Base-by-base conservation (phyloP, 1,140 invertebrate genomes). In the Drosophila nasuta region DNA sequence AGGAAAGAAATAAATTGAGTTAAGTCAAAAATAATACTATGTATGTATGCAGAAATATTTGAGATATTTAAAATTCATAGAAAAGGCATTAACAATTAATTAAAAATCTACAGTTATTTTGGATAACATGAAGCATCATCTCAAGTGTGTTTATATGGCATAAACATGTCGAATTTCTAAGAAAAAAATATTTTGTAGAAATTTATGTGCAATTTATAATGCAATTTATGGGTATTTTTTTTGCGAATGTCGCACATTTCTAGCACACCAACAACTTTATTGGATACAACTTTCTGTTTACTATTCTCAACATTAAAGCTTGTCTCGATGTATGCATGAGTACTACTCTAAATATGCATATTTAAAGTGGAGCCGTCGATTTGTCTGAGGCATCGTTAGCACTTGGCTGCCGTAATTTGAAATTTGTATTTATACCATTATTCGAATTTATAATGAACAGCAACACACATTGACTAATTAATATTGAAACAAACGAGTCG, bases 181-280 rank as follows among this genome's bases (percentile, higher is more conserved):
- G 13, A 33, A 10, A 33, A 33, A 13, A 59, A 38, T 75, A 67
- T 70, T 65, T 81, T 13, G 11, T 15, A 11, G 20, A 48, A 82
- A 80, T 87, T 88, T 82, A 88, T 67, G 25, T 64, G 57, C 69
- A 77, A 88, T 87, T 71, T 74, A 77, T 87, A 77, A 88, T 77
- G 76, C 48, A 79, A 66, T 87, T 87, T 88, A 87, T 82, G 79
- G 51, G 66, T 69, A 52, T 82, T 69, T 69, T 69, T 77, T 43
- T 25, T 3, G 2, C 74, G 80, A 71, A 65, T 75, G 69, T 82
- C 63, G 49, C 49, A 5, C 41, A 13, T 43, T 13, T 13, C 13
- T 43, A 43, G 5, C 41, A 43, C 49, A 5, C 20, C 20, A 5
- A 35, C 41, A 43, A 43, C n/a, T 7, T 35, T 8, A 15, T 8